Base-by-base conservation (phyloP, 1,140 invertebrate species). In the Drosophila pruinosa region DNA sequence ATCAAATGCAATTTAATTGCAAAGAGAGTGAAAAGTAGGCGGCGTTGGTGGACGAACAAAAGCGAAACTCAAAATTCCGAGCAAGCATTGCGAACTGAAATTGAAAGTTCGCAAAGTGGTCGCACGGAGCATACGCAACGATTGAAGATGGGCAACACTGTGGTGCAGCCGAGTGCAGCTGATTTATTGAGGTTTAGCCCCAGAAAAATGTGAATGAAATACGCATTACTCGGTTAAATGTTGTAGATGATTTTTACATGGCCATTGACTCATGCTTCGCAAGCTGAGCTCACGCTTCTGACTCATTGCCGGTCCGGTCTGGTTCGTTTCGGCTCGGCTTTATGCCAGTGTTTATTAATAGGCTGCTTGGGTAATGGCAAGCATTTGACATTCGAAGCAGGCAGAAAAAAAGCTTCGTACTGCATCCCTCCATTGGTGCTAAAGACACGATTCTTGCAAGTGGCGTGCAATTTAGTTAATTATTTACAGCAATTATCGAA, bases 401-500 rank as follows among this genome's bases (percentile, higher is more conserved):
- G 3, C 12, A 15, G 39, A 54, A 34, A 56, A 54, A 34, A 56
- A 68, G 31, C 24, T 47, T 31, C 6, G 28, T 12, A 21, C 14
- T 22, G 43, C 26, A 4, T 41, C 15, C 21, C 39, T 39, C 48
- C 24, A 26, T 15, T 48, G 7, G 12, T 12, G 19, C 17, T 45
- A 22, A 8, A 39, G 73, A 45, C 78, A 78, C 78, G 78, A 77
- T 81, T 81, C 78, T 81, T 62, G 21, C 57, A 69, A 81, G 36
- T 59, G 34, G 31, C 41, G 50, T 34, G 73, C 74, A 74, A 82
- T 82, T 77, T 74, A 70, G 63, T 61, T 74, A 71, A 82, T 83
- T 82, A 82, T 82, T 83, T 45, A 63, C 47, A 36, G 53, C 58
- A 78, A 82, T 82, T 82, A 82, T 75, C 71, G 56, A 78, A 69